Conservation (phyloP, 1,140 invertebrate species). For the Rhynchophorus ferrugineus region DNA sequence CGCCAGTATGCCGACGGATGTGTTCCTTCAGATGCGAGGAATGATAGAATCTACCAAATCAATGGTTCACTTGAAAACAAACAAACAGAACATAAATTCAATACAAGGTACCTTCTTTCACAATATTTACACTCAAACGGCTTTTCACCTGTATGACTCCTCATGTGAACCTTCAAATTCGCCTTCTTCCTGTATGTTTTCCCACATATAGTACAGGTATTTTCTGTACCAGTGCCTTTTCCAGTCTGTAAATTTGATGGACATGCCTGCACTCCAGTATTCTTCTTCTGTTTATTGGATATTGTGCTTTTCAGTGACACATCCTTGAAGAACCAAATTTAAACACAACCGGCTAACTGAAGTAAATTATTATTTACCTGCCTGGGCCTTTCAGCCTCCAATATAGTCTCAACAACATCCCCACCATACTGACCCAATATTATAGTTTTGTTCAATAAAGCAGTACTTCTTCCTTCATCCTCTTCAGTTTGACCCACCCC, state of each 20-base stretch:
- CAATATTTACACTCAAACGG: conserved; percentile 42
- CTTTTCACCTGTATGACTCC: conserved; percentile 40
- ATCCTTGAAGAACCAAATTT: background rate
- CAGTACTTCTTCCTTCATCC: no score
- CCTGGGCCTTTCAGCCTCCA: no score
- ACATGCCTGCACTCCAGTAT: conserved; percentile 20
- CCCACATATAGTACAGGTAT: conserved; percentile 32
- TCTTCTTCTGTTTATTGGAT: conserved; percentile 10
- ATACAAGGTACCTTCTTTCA: conserved; percentile 32
- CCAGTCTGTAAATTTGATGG: conserved; percentile 6
- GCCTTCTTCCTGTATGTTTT: conserved; percentile 36
- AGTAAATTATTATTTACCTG: no score
- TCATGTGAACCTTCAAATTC: conserved; percentile 39
- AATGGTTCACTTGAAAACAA: background rate
- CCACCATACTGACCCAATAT: no score
- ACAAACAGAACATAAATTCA: conserved; percentile 1
- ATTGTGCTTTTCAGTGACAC: background rate
- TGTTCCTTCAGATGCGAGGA: conserved; percentile 37
- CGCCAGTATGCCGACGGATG: conserved; percentile 55
- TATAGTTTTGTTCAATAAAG: no score
- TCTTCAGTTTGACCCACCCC: no score
- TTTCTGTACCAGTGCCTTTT: conserved; percentile 18
- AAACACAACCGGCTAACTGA: no score
- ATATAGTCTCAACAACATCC: no score
- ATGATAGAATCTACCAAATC: conserved; percentile 31